Base-by-base conservation (phyloP, 2,797 vertebrate genomes). In the Eulemur coronatus region DNA sequence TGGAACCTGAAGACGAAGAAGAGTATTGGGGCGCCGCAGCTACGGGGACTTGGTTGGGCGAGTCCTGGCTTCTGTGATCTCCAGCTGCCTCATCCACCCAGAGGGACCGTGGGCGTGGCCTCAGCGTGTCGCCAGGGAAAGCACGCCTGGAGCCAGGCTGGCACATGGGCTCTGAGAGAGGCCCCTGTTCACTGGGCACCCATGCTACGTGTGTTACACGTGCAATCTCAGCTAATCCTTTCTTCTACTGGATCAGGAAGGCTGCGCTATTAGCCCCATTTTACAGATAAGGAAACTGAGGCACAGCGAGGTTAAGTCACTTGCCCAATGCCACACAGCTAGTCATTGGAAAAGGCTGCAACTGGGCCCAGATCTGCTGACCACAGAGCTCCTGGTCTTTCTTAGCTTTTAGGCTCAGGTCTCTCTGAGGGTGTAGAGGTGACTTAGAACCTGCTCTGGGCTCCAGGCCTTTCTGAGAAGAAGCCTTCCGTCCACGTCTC, bases 151-250 rank as follows among this genome's bases (percentile, higher is more conserved):
- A 2, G 17, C 65, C 2, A 17, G 43, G 35, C 57, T 43, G 20
- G 61, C 41, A 10, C 1, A 5, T 0, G 50, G 63, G 26, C 41
- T 57, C 9, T 72, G 2, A n/a, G 7, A 72, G 41, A 43, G 75
- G 52, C 33, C 80, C 72, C 43, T n/a, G 35, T 4, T 76, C 11
- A 3, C 30, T 28, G 30, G 65, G 18, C 35, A 11, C 30, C 41
- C n/a, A 10, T 4, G 55, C 50, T 28, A 1, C 4, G 0, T n/a
- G 8, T 43, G 24, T 6, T 14, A 14, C 1, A 7, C 7, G 7
- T 11, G 41, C 2, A 2, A 10, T 33, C 30, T 82, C 69, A 50
- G 7, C 10, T 28, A 35, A 20, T 4, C 38, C 14, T 6, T 70
- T 30, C 75, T 70, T 30, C 75, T 28, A 0, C 35, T 67, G 28